Percentiles rank a stretch among this genome's conserved stretches.
Evolutionary conservation across 2,888 invertebrate genomes (phyloP).

Genomic region (Morinoia aosen): DNA sequence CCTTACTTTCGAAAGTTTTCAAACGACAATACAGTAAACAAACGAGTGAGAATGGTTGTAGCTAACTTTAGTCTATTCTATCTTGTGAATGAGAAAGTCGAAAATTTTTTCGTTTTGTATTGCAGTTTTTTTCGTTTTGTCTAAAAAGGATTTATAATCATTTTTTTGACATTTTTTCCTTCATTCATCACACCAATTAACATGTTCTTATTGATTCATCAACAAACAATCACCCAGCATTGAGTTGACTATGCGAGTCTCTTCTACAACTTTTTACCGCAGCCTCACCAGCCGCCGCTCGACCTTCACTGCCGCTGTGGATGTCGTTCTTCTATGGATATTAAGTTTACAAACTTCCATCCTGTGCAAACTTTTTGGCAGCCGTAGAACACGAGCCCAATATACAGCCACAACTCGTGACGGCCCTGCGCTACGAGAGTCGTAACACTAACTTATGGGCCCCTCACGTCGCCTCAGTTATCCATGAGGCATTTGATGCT

Average conservation of each 20-base stretch:
- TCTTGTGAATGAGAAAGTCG: neutral
- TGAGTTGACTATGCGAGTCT: neutral
- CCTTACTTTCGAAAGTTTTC: neutral
- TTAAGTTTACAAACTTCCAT: constrained; percentile 43
- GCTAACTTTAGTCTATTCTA: neutral
- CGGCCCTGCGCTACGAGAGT: neutral
- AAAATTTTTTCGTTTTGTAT: too few relatives aligned
- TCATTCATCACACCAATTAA: neutral
- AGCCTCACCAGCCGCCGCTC: neutral
- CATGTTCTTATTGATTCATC: neutral
- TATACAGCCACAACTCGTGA: neutral
- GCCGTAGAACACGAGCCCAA: neutral
- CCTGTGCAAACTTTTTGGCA: constrained; percentile 44
- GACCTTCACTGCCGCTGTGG: neutral
- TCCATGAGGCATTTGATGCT: neutral
- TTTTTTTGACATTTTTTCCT: neutral
- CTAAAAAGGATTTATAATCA: neutral
- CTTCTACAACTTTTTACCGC: neutral
- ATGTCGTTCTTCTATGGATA: constrained; percentile 49
- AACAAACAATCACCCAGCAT: neutral
- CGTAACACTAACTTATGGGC: neutral
- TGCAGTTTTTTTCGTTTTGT: too few relatives aligned
- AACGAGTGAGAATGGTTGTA: neutral
- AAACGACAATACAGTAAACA: neutral
- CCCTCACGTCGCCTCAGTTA: neutral